Evolutionary conservation across 2,888 invertebrate genomes (phyloP).

Genomic region (Drosophila lacicola): DNA sequence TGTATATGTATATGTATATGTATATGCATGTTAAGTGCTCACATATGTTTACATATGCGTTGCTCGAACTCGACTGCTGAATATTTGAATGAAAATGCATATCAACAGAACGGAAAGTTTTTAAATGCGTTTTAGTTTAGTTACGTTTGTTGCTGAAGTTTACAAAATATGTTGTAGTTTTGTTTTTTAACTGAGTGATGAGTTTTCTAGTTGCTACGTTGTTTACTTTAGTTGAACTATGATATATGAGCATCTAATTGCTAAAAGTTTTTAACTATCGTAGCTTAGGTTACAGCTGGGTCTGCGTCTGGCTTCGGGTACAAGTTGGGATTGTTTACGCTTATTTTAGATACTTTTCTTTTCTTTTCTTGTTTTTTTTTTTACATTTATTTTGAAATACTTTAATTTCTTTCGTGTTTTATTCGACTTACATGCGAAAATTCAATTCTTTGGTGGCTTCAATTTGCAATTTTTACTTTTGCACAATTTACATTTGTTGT

Average conservation of each 20-base stretch:
- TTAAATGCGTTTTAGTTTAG: slow-evolving; percentile 70
- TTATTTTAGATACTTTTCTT: slow-evolving; percentile 54
- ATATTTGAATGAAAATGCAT: slow-evolving; percentile 41
- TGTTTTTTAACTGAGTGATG: slow-evolving; percentile 30
- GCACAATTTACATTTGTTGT: slow-evolving; percentile 71
- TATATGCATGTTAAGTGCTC: background rate
- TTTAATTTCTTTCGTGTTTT: slow-evolving; percentile 44
- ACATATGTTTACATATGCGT: slow-evolving; percentile 20
- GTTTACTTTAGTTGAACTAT: slow-evolving; percentile 69
- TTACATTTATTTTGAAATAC: slow-evolving; percentile 53
- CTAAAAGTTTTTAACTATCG: slow-evolving; percentile 68
- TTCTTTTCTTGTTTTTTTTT: background rate
- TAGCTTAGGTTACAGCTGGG: slow-evolving; percentile 46
- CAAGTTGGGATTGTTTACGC: slow-evolving; percentile 67
- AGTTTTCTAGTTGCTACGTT: slow-evolving; percentile 49
- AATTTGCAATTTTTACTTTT: slow-evolving; percentile 66
- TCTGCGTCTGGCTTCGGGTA: slow-evolving; percentile 41
- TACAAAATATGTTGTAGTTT: slow-evolving; percentile 52
- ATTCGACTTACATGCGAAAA: slow-evolving; percentile 77
- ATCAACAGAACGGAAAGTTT: slow-evolving; percentile 68
- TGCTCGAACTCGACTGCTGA: slow-evolving; percentile 55
- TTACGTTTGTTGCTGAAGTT: slow-evolving; percentile 51
- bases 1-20: slow-evolving; percentile 1
- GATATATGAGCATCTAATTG: slow-evolving; percentile 80
- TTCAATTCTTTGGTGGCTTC: slow-evolving; percentile 82